Evolutionary conservation across 2,888 invertebrate genomes (phyloP), one percentile per base, ranked within the genome.

Genomic region (Torymus auratus): DNA sequence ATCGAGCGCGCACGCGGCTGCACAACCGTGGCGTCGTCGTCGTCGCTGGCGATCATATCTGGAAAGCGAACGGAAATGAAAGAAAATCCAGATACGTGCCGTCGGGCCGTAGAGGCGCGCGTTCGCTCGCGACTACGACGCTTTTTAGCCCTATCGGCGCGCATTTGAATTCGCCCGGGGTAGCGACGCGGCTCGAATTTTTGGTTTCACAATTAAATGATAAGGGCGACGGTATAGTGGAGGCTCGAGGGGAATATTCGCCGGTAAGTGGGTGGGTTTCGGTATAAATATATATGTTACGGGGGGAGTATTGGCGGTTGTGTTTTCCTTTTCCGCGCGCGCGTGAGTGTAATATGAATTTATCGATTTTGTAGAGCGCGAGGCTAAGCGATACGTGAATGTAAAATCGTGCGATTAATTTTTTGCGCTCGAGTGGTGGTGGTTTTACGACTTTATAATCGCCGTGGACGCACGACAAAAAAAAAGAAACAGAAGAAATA

Each of bases 51-150:
- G 80, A 82, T 82, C 76, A 64, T 80, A 79, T 80, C 76, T 76
- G 72, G 50, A 64, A 76, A 58, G 69, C 65, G 28, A 80, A 73
- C 72, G 82, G 78, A 82, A 82, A 82, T 82, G 76, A 82, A 76
- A 67, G 79, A 76, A 76, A 80, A 76, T 81, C 71, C 70, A 61
- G 74, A 71, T 67, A 79, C 58, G 64, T 68, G 71, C 23, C 50
- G 61, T 28, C 7, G 15, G 23, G 53, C 55, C 56, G 14, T 23
- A 15, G 7, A 41, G 41, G 41, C 41, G 41, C 41, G 53, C 61
- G 14, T 62, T 69, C 20, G n/a, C 60, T 64, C 52, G 71, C 50
- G 11, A 41, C 7, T 14, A 14, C 50, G n/a, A 14, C 20, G 53
- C 53, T 52, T 41, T 68, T 65, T 15, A 13, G 53, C 55, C 56